A percentile compares a stretch with the other conserved stretches of the same genome.
Conservation (phyloP, 2,888 invertebrate species). For the Cephonodes hylas region DNA sequence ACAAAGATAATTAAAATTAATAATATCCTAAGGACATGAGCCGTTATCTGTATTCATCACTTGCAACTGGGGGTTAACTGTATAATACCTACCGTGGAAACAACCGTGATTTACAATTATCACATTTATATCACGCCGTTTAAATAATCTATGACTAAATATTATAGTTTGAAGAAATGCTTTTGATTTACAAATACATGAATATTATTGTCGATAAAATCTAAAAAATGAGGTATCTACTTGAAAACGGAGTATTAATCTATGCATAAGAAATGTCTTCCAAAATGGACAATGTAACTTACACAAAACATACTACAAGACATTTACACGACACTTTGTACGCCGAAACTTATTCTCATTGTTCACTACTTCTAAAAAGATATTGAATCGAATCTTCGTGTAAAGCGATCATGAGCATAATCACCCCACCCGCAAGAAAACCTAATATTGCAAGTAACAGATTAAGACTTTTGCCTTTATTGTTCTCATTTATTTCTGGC, state of each 20-base stretch:
- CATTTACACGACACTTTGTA: not conserved
- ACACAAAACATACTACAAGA: not conserved
- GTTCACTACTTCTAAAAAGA: constrained; percentile 70
- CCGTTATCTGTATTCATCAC: too few relatives aligned
- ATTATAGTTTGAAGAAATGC: too few relatives aligned
- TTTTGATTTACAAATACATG: not conserved
- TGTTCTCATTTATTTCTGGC: constrained; percentile 81
- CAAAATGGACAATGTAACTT: not conserved
- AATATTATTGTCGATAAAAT: not conserved
- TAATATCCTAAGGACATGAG: not conserved
- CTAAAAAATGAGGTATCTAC: constrained; percentile 5
- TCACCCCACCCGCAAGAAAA: constrained; percentile 84
- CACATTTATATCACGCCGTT: not conserved
- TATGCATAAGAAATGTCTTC: not conserved
- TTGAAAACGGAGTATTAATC: not conserved
- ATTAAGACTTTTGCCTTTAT: constrained; percentile 75
- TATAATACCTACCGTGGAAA: not conserved
- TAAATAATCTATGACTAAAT: too few relatives aligned
- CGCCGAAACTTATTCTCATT: constrained; percentile 38
- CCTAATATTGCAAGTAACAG: constrained; percentile 84
- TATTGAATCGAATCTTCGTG: constrained; percentile 83
- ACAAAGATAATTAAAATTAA: not conserved
- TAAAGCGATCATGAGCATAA: constrained; percentile 88
- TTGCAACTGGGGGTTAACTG: not conserved
- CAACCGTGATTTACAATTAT: not conserved